Evolutionary conservation across 2,797 vertebrate species (phyloP).

Genomic region (Esox lucius): DNA sequence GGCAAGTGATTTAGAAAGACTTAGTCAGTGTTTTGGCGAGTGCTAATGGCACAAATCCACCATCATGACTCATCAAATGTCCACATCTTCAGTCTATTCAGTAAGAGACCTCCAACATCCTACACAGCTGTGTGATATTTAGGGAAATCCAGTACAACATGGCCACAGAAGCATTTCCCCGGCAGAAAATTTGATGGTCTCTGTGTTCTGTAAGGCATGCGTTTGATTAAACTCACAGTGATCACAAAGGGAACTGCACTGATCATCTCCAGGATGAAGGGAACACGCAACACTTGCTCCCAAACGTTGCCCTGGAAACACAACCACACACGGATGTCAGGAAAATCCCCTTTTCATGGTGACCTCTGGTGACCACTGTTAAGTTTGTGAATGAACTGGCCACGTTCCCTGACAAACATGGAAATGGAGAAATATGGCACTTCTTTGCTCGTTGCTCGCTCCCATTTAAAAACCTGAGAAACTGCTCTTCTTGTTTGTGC

Average conservation of each 20-base stretch:
- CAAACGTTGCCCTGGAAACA: conserved; percentile 85
- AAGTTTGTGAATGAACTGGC: conserved; percentile 33
- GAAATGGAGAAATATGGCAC: conserved; percentile 29
- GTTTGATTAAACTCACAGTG: conserved; percentile 74
- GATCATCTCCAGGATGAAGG: conserved; percentile 86
- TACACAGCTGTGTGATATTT: conserved; percentile 8
- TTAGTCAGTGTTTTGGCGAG: not conserved
- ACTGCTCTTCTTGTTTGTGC: conserved; percentile 23
- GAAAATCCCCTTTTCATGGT: conserved; percentile 52
- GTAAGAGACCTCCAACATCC: not conserved
- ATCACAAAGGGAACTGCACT: conserved; percentile 83
- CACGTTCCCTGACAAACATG: conserved; percentile 26
- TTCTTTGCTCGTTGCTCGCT: not conserved
- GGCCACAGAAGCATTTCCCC: conserved; percentile 11
- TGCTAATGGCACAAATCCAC: not conserved
- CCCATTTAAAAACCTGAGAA: conserved; percentile 23
- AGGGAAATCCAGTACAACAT: not conserved
- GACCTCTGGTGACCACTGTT: conserved; percentile 44
- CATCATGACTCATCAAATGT: conserved; percentile 2
- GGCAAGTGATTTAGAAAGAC: too few species aligned
- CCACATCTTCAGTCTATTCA: not conserved
- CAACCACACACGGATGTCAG: conserved; percentile 55
- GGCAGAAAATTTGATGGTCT: conserved; percentile 8
- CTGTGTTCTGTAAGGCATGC: conserved; percentile 27
- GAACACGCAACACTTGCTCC: conserved; percentile 83